These are phyloP conservation scores for Temnothorax unifasciatus DNA, from an alignment of 2,888 invertebrate species.

Conservation along the genomic window DNA sequence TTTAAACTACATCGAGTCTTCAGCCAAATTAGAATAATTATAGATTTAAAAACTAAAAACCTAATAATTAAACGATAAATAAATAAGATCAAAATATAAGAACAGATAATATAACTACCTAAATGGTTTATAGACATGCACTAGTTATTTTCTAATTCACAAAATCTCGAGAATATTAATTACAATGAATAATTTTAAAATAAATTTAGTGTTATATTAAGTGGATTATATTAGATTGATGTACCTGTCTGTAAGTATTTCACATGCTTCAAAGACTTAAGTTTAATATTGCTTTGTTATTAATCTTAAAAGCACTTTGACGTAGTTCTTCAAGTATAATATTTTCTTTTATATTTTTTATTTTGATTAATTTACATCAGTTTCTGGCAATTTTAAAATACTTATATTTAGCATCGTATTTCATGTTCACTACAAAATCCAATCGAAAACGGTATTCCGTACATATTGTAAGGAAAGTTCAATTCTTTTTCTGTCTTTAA, in stretches of 20 bases:
- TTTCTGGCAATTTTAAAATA: background rate
- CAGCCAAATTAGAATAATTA: too few species aligned
- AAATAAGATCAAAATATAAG: too few species aligned
- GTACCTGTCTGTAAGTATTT: background rate
- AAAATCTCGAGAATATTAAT: background rate
- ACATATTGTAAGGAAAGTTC: background rate
- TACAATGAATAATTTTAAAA: background rate
- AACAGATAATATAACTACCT: background rate
- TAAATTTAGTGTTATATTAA: background rate
- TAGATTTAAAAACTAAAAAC: too few species aligned
- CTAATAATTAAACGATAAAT: too few species aligned
- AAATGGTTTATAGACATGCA: background rate
- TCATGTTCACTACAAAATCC: background rate
- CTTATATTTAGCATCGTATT: background rate
- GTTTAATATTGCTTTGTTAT: background rate
- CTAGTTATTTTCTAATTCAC: background rate
- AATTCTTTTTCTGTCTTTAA: slow-evolving; percentile 27
- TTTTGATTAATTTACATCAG: background rate
- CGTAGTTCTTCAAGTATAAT: background rate
- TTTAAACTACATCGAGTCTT: too few species aligned
- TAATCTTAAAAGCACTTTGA: background rate
- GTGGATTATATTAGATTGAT: background rate
- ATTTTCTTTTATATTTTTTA: background rate
- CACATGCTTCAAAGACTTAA: background rate
- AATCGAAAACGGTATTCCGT: background rate